Conservation (phyloP, 1,140 invertebrate genomes). For the Cataglyphis hispanica region DNA sequence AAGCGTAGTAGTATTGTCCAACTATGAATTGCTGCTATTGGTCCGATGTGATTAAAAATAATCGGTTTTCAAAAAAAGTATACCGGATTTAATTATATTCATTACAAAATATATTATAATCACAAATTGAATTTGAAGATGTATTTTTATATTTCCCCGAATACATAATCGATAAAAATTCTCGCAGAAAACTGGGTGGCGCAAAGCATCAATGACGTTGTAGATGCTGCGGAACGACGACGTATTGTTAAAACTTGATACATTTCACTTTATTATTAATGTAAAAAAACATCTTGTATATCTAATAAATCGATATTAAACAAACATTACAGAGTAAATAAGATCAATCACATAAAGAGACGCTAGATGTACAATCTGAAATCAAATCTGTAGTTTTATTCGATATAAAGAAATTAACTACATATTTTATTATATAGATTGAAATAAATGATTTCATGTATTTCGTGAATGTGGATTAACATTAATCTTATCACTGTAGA, state of each 20-base stretch:
- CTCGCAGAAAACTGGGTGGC: not conserved
- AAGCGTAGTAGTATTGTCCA: not conserved
- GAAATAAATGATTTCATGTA: constrained; percentile 76
- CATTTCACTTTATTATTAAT: not conserved
- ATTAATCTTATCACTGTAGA: constrained; percentile 72
- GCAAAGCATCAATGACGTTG: constrained; percentile 26
- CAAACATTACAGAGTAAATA: constrained; percentile 3
- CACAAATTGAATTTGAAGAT: not conserved
- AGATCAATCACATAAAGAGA: constrained; percentile 6
- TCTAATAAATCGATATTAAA: not conserved
- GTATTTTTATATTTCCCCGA: not conserved
- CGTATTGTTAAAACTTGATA: not conserved
- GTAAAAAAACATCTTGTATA: not conserved
- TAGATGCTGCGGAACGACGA: constrained; percentile 2
- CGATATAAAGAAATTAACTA: constrained; percentile 76
- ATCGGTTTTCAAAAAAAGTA: not conserved
- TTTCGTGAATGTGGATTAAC: constrained; percentile 66
- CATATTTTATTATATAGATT: constrained; percentile 81
- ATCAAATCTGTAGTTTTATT: constrained; percentile 70
- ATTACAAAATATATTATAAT: not conserved
- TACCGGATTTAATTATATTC: not conserved
- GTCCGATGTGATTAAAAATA: not conserved
- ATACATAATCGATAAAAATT: constrained; percentile 23
- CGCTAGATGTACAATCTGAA: constrained; percentile 39
- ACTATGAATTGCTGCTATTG: constrained; percentile 1